Evolutionary conservation across 2,888 invertebrate species (phyloP).

Genomic region (Alsophila aescularia): DNA sequence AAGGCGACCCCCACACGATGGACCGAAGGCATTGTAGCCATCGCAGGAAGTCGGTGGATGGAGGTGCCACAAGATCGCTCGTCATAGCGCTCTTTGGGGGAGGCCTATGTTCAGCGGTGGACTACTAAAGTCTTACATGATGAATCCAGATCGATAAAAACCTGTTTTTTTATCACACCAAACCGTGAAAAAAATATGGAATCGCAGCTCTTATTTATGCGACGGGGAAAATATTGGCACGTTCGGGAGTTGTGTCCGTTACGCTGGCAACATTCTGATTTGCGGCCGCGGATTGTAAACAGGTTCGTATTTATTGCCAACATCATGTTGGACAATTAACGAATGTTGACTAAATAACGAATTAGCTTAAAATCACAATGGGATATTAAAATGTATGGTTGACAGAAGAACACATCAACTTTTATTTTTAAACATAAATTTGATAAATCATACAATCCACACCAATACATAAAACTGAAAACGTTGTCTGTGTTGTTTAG

Average conservation of each 20-base stretch:
- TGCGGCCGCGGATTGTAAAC: slow-evolving; percentile 39
- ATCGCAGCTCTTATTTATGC: slow-evolving; percentile 45
- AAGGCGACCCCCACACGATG: too few relatives aligned
- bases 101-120: too few relatives aligned
- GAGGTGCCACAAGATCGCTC: too few relatives aligned
- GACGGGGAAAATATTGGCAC: slow-evolving; percentile 47
- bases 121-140: too few relatives aligned
- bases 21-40: too few relatives aligned
- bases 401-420: too few relatives aligned
- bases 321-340: slow-evolving; percentile 26
- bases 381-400: not conserved
- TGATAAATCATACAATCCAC: too few relatives aligned
- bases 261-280: slow-evolving; percentile 49
- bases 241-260: slow-evolving; percentile 41
- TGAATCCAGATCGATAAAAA: slow-evolving; percentile 7
- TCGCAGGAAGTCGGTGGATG: too few relatives aligned
- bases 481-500: too few relatives aligned
- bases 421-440: too few relatives aligned
- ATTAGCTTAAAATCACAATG: not conserved
- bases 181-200: slow-evolving; percentile 40
- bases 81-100: too few relatives aligned
- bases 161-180: slow-evolving; percentile 27
- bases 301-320: slow-evolving; percentile 22
- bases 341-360: slow-evolving; percentile 12
- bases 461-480: too few relatives aligned